Evolutionary conservation across 2,113 vertebrate species (phyloP).

Genomic region (Empidonax traillii): DNA sequence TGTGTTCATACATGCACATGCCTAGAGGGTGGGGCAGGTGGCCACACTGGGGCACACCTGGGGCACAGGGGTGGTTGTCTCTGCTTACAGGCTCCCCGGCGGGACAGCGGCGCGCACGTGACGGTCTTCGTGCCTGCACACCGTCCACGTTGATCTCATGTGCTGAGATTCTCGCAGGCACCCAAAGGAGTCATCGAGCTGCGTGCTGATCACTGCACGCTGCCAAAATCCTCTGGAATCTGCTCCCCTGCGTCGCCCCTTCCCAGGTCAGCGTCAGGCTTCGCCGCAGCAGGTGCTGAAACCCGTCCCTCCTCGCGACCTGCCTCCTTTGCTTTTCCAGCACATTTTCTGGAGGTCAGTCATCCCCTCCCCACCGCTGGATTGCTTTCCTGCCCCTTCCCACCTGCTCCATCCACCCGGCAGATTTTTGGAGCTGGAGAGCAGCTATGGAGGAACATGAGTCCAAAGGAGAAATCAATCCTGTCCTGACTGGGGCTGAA

Average conservation of each 20-base stretch:
- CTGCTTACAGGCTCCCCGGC: accelerated
- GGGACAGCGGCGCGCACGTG: not conserved
- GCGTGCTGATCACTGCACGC: not conserved
- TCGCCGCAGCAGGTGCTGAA: conserved; percentile 65
- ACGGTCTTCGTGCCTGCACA: not conserved
- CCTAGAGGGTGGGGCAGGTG: not conserved
- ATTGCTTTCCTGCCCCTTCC: conserved; percentile 39
- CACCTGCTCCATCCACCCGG: not conserved
- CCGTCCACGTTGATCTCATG: conserved; percentile 23
- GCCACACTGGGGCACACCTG: accelerated
- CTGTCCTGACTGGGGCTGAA: not conserved
- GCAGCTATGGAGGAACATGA: not conserved
- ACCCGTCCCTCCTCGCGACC: conserved; percentile 20
- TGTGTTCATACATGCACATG: accelerated
- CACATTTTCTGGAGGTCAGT: conserved; percentile 64
- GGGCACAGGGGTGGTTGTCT: not conserved
- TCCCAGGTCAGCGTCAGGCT: conserved; percentile 55
- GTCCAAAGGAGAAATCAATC: not conserved
- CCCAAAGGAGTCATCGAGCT: conserved; percentile 62
- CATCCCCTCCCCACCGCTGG: conserved; percentile 4
- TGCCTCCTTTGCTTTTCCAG: conserved; percentile 58
- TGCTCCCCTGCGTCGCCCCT: conserved; percentile 50
- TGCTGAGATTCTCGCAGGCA: conserved; percentile 28
- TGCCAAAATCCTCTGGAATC: conserved; percentile 68
- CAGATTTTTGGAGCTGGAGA: conserved; percentile 37